Conservation (phyloP, 2,797 vertebrate genomes). For the Myiotriccus ornatus region DNA sequence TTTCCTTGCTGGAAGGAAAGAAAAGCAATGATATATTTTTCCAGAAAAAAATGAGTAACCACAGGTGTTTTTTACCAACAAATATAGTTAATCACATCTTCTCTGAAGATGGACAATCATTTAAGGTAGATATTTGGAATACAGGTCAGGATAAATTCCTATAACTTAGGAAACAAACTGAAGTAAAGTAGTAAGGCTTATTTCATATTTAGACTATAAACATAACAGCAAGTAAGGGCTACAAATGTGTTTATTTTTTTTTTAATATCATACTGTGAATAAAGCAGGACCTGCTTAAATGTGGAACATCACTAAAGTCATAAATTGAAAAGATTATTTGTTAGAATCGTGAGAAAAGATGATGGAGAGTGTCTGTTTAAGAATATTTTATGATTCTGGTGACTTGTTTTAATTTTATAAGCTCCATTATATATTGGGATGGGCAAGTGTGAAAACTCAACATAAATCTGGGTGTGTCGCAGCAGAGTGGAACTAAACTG, state of each 20-base stretch:
- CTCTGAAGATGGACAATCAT: not conserved
- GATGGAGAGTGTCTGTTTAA: not conserved
- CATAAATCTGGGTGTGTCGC: not conserved
- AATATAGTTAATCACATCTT: not conserved
- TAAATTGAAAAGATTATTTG: not conserved
- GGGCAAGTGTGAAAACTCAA: not conserved
- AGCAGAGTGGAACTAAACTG: not conserved
- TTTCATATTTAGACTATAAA: not conserved
- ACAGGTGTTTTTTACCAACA: not conserved
- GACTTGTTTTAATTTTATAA: not conserved
- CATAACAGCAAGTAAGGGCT: not conserved
- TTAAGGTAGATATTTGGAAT: not conserved
- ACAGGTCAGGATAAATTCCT: rapidly evolving
- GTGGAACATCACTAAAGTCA: not conserved
- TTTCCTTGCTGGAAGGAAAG: not conserved
- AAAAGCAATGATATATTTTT: not conserved
- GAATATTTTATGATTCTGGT: not conserved
- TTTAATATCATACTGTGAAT: not conserved
- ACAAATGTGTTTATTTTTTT: not conserved
- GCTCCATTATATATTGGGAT: not conserved
- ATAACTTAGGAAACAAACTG: not conserved
- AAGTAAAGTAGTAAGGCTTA: not conserved
- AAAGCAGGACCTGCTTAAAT: not conserved
- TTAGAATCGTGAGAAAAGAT: not conserved
- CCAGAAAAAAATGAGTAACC: not conserved